These are phyloP conservation scores for Montifringilla adamsi DNA, from an alignment of 2,113 vertebrate species.

Conservation along the genomic window DNA sequence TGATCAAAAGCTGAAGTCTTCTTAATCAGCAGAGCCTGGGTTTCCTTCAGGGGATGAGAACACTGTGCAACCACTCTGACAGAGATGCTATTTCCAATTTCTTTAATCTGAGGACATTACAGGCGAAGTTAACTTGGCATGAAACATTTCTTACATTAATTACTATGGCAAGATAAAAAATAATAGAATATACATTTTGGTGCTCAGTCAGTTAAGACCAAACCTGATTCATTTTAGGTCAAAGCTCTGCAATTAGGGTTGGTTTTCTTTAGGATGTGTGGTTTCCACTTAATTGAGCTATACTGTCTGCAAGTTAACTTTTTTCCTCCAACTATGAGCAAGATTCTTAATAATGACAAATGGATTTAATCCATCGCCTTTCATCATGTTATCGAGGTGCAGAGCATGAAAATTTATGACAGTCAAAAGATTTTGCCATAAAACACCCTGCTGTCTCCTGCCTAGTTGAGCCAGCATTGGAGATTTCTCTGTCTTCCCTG, in stretches of 20 bases:
- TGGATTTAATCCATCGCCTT: conserved; percentile 3
- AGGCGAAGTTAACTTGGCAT: conserved; percentile 42
- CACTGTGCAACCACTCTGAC: conserved; percentile 33
- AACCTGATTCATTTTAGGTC: conserved; percentile 55
- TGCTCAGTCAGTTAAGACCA: conserved; percentile 24
- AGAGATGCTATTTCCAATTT: conserved; percentile 57
- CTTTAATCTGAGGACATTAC: conserved; percentile 71
- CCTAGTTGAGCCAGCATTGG: background rate
- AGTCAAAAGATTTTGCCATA: conserved; percentile 40
- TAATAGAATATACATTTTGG: conserved; percentile 12
- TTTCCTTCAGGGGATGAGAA: conserved; percentile 70
- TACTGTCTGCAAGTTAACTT: conserved; percentile 51
- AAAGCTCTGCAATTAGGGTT: background rate
- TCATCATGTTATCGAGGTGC: conserved; percentile 3
- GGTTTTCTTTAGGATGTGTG: background rate
- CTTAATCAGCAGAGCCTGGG: conserved; percentile 70
- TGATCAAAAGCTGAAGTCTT: conserved; percentile 73
- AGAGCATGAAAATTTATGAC: conserved; percentile 52
- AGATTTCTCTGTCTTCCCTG: conserved; percentile 7
- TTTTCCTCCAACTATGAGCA: background rate
- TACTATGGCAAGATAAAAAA: conserved; percentile 66
- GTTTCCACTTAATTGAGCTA: conserved; percentile 65
- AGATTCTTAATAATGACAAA: conserved; percentile 52
- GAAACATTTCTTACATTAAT: conserved; percentile 67
- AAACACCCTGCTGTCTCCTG: conserved; percentile 41